Conservation (phyloP, 2,113 vertebrate genomes). For the Pangasianodon gigas region DNA sequence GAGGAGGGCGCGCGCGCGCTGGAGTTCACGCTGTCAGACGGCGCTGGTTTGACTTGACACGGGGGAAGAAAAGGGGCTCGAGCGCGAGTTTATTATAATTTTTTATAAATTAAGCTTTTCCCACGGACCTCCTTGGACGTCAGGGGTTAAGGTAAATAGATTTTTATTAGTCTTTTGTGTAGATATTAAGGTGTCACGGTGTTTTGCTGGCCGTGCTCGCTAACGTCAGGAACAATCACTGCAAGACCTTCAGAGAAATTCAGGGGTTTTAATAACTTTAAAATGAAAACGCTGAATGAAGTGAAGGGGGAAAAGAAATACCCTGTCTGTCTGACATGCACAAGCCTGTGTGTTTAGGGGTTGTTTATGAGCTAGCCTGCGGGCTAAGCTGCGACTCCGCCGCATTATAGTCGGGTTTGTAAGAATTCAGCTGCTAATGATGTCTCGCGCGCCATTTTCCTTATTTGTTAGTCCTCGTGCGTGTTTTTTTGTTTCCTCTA, state of each 20-base stretch:
- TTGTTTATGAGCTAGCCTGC: neutral
- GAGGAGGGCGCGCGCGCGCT: neutral
- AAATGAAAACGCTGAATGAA: neutral
- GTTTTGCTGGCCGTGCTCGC: neutral
- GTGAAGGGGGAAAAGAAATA: neutral
- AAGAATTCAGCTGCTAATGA: neutral
- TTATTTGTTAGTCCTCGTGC: neutral
- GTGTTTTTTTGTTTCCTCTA: neutral
- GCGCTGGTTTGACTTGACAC: neutral
- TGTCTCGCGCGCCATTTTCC: neutral
- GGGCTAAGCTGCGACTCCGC: neutral
- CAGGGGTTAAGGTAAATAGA: neutral
- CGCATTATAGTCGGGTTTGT: too few relatives aligned
- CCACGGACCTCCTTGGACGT: neutral
- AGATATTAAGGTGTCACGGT: neutral
- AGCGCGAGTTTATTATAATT: neutral
- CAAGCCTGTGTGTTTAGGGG: neutral
- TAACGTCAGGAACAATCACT: neutral
- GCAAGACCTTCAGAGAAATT: neutral
- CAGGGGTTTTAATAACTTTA: neutral
- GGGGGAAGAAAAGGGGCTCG: neutral
- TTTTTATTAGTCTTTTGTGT: neutral
- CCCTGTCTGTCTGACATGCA: neutral
- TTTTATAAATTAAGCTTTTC: neutral
- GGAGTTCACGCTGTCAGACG: neutral